Evolutionary conservation across 2,797 vertebrate species (phyloP).

Genomic region (Rhodeus uyekii): DNA sequence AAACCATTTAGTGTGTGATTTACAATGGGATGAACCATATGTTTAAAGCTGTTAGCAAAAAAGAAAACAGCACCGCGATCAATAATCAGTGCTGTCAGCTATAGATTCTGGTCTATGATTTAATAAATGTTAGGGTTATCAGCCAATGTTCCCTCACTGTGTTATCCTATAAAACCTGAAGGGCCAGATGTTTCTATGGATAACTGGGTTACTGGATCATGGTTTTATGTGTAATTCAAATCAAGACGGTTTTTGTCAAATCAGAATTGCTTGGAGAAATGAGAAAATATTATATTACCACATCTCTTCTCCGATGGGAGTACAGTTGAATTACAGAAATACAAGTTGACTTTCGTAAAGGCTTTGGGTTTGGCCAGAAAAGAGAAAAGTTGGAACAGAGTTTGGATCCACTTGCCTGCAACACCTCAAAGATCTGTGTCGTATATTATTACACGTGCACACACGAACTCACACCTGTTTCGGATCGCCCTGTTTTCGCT

Average conservation of each 20-base stretch:
- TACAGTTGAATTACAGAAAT: neutral
- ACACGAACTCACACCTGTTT: constrained; percentile 76
- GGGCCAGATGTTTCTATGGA: neutral
- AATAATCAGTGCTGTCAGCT: constrained; percentile 8
- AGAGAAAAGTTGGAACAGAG: constrained; percentile 1
- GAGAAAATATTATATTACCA: neutral
- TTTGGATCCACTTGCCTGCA: neutral
- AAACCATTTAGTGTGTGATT: constrained; percentile 10
- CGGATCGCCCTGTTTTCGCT: constrained; percentile 71
- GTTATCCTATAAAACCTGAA: neutral
- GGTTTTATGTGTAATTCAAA: constrained; percentile 4
- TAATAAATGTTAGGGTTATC: neutral
- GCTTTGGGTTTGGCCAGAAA: neutral
- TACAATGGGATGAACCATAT: neutral
- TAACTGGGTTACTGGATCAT: neutral
- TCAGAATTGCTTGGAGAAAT: constrained; percentile 5
- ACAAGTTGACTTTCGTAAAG: neutral
- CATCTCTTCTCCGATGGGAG: neutral
- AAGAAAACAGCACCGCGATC: constrained; percentile 1
- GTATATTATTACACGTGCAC: constrained; percentile 39
- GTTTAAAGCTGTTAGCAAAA: constrained; percentile 32
- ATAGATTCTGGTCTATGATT: neutral
- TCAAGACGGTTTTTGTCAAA: neutral
- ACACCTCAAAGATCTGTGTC: constrained; percentile 2
- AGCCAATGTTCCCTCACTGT: neutral